Evolutionary conservation across 2,113 vertebrate genomes (phyloP).

Genomic region (Bos indicus): DNA sequence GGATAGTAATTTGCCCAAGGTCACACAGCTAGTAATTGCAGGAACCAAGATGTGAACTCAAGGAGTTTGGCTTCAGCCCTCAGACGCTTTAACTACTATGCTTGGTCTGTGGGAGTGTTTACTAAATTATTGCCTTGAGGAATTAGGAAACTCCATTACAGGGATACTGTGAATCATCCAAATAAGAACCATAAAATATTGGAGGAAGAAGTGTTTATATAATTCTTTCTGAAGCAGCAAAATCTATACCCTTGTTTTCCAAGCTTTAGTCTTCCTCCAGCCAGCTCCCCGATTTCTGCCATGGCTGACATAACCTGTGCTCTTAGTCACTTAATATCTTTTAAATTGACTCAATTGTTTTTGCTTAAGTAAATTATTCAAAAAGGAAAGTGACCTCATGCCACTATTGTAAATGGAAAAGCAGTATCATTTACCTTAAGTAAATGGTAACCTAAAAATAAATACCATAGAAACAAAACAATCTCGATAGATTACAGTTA

Average conservation of each 20-base stretch:
- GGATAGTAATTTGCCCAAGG: neutral
- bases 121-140: neutral
- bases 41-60: neutral
- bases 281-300: neutral
- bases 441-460: conserved; percentile 70
- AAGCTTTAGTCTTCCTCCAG: neutral
- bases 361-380: conserved; percentile 41
- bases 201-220: neutral
- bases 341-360: conserved; percentile 52
- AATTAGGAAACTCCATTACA: neutral
- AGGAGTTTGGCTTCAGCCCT: neutral
- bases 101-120: neutral
- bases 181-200: neutral
- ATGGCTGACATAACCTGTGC: neutral
- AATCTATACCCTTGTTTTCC: neutral
- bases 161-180: neutral
- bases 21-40: neutral
- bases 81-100: neutral
- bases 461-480: conserved; percentile 65
- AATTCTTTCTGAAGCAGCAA: neutral
- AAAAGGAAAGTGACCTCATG: conserved; percentile 68
- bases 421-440: conserved; percentile 54
- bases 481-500: conserved; percentile 28
- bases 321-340: conserved; percentile 41
- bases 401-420: conserved; percentile 59